Evolutionary conservation across 2,113 vertebrate species (phyloP).

Genomic region (Donacobius atricapilla): DNA sequence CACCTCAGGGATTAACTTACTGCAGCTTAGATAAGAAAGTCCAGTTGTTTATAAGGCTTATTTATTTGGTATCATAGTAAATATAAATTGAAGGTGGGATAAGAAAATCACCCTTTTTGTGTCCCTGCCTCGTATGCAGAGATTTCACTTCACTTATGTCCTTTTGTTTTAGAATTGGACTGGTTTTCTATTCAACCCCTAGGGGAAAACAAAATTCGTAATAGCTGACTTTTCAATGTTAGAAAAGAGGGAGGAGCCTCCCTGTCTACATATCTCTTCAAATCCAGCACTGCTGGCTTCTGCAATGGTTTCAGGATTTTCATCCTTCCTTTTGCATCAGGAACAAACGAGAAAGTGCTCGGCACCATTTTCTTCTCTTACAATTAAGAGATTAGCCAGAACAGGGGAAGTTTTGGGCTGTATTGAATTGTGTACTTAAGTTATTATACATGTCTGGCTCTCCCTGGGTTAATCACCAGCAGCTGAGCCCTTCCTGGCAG

Average conservation of each 20-base stretch:
- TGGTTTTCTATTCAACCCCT: neutral
- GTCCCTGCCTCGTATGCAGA: rapidly evolving
- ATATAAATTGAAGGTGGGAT: neutral
- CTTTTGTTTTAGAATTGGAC: neutral
- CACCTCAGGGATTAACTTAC: neutral
- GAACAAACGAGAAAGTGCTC: neutral
- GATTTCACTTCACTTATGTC: neutral
- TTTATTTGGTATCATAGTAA: neutral
- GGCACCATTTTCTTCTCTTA: neutral
- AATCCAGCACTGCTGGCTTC: neutral
- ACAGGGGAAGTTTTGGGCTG: neutral
- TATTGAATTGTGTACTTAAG: neutral
- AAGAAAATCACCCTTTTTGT: neutral
- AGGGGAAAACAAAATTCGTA: neutral
- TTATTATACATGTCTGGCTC: neutral
- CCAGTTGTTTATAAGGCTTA: neutral
- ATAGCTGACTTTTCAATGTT: neutral
- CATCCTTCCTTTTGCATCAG: neutral
- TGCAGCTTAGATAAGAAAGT: neutral
- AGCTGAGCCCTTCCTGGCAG: neutral
- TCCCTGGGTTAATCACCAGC: neutral
- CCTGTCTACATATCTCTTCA: neutral
- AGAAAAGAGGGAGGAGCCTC: neutral
- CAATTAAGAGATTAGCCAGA: neutral
- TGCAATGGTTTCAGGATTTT: neutral